These are phyloP conservation scores for Megalopta genalis DNA, from an alignment of 1,140 invertebrate genomes.

Conservation along the genomic window DNA sequence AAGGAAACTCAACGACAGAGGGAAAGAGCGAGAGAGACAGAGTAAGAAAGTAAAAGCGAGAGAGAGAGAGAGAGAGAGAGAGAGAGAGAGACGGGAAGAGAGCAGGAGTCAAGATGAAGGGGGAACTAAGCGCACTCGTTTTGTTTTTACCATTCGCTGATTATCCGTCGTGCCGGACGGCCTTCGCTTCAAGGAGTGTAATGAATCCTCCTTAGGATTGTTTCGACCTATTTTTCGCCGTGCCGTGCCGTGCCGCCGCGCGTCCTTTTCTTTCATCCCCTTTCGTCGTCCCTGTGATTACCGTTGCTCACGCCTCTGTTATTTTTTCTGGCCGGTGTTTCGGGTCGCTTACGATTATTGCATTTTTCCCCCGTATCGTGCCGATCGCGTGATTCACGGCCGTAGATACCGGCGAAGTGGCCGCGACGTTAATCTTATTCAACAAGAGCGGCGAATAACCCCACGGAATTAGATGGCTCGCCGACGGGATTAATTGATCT, in stretches of 20 bases:
- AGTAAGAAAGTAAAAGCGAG: too few relatives aligned
- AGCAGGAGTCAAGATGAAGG: neutral
- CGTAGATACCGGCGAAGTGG: neutral
- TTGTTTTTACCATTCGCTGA: conserved; percentile 11
- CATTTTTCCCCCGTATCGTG: conserved; percentile 5
- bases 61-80: too few relatives aligned
- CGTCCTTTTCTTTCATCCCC: conserved; percentile 1
- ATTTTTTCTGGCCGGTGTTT: conserved; percentile 16
- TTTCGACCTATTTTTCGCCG: conserved; percentile 39
- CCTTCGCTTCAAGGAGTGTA: conserved; percentile 9
- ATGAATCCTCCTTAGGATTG: conserved; percentile 42
- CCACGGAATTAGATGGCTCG: conserved; percentile 28
- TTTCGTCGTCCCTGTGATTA: conserved; percentile 23
- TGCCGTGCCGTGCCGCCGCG: conserved; percentile 10
- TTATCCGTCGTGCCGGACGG: conserved; percentile 21
- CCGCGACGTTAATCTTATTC: conserved; percentile 42
- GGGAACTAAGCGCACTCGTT: neutral
- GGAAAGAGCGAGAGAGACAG: too few relatives aligned
- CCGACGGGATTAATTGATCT: conserved; percentile 37
- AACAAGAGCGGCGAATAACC: neutral
- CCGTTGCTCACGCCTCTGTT: conserved; percentile 30
- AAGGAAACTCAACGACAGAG: neutral
- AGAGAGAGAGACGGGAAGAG: too few relatives aligned
- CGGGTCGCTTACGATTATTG: conserved; percentile 49
- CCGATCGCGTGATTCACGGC: neutral